Conservation (phyloP, 2,113 vertebrate genomes). For the Oreochromis aureus region DNA sequence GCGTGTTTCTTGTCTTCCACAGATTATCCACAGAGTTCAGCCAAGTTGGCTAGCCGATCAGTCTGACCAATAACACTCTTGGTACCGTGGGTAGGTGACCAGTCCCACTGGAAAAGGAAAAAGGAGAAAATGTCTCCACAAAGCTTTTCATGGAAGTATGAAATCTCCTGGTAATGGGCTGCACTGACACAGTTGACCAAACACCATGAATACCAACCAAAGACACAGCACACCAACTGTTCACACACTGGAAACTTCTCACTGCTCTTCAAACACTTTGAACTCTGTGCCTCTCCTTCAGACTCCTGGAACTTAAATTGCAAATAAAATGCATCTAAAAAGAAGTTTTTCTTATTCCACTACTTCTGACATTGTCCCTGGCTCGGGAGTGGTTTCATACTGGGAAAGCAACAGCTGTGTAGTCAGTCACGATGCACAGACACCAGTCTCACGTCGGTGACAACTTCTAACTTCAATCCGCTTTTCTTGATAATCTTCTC, state of each 20-base stretch:
- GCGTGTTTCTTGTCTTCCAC: background rate
- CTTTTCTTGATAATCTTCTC: background rate
- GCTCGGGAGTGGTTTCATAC: background rate
- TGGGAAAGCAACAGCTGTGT: background rate
- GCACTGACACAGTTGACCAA: background rate
- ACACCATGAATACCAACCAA: background rate
- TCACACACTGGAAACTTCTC: background rate
- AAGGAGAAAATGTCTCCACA: background rate
- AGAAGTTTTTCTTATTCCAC: background rate
- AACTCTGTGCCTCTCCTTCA: background rate
- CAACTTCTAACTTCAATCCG: background rate
- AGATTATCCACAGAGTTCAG: background rate
- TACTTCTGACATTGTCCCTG: fast-evolving
- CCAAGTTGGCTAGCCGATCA: background rate
- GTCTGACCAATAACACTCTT: background rate
- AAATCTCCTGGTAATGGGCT: background rate
- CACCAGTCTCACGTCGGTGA: background rate
- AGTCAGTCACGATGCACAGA: background rate
- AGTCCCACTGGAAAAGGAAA: background rate
- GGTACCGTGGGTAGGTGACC: background rate
- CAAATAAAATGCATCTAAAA: background rate
- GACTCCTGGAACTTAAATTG: background rate
- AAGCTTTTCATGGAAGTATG: background rate
- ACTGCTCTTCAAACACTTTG: background rate
- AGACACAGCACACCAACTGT: background rate